Conservation (phyloP, 2,888 invertebrate species). For the Drosophila cracens region DNA sequence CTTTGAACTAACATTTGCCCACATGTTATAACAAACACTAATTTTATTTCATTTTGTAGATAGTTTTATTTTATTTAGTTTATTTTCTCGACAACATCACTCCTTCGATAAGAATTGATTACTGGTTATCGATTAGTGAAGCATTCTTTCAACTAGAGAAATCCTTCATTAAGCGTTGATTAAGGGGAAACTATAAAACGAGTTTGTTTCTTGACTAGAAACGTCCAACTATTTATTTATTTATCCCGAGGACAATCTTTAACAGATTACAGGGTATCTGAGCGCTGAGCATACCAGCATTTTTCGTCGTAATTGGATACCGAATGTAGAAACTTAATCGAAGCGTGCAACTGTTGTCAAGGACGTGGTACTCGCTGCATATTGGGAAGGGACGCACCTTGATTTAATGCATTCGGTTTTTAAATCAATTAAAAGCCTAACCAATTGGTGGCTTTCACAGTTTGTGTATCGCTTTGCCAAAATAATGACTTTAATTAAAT, state of each 20-base stretch:
- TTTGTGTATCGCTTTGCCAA: constrained; percentile 22
- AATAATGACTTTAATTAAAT: constrained; percentile 50
- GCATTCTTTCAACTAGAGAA: background rate
- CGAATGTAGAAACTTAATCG: constrained; percentile 13
- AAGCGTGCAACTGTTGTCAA: constrained; percentile 32
- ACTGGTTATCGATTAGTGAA: background rate
- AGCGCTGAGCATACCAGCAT: background rate
- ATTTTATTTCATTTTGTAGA: background rate
- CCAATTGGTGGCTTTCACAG: constrained; percentile 23
- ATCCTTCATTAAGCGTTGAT: background rate
- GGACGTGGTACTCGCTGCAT: constrained; percentile 26
- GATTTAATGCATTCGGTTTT: constrained; percentile 44
- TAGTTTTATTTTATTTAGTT: background rate
- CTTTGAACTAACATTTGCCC: background rate
- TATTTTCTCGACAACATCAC: background rate
- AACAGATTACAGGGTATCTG: background rate
- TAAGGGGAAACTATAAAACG: background rate
- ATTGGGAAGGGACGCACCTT: constrained; percentile 16
- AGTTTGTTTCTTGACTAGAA: background rate
- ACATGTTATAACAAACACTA: background rate
- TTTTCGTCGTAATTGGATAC: constrained; percentile 33
- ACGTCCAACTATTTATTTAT: background rate
- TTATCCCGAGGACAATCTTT: background rate
- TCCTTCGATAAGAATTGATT: background rate
- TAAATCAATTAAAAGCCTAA: constrained; percentile 56